Evolutionary conservation across 2,797 vertebrate species (phyloP), one percentile per base, ranked within the genome.

Genomic region (Diceros bicornis): DNA sequence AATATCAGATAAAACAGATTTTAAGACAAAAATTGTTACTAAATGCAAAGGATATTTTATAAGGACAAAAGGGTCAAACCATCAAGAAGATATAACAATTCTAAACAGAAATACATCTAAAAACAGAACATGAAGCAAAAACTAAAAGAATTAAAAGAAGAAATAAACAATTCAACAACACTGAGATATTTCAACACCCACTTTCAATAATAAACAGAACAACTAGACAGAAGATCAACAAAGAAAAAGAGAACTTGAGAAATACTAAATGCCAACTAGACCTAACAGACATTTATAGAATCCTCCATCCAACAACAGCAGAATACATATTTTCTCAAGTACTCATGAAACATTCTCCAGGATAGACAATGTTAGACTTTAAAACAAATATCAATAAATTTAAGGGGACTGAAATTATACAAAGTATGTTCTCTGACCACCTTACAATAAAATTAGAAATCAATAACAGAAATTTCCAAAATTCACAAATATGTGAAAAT

Each of bases 221-320:
- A 32, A 75, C 66, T 59, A 77, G 44, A 79, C 34, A 87, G 17
- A 78, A 62, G 47, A 64, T 75, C 25, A 88, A 95, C n/a, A 78
- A 61, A 27, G 84, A 52, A 68, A 81, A 83, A 92, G 41, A 66
- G 7, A 4, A 93, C 20, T 27, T 91, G 44, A 52, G 55, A 89
- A 50, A 68, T 34, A 66, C 13, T 64, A 64, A 18, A 81, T 74
- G 32, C 57, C 75, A 81, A 55, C 25, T 71, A 71, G 1, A 78
- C 25, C 32, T 72, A 91, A 91, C 14, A 86, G 23, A 79, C 68
- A 78, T 95, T 50, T 91, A 81, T 4, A 78, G 16, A 86, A 95
- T 16, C 52, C 12, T 62, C 12, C 7, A 87, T 7, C 27, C n/a
- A 84, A 77, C 29, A 91, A 47, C 7, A 50, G 25, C 7, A 95